Evolutionary conservation across 2,113 vertebrate species (phyloP).

Genomic region (Mormyrus iriodes): DNA sequence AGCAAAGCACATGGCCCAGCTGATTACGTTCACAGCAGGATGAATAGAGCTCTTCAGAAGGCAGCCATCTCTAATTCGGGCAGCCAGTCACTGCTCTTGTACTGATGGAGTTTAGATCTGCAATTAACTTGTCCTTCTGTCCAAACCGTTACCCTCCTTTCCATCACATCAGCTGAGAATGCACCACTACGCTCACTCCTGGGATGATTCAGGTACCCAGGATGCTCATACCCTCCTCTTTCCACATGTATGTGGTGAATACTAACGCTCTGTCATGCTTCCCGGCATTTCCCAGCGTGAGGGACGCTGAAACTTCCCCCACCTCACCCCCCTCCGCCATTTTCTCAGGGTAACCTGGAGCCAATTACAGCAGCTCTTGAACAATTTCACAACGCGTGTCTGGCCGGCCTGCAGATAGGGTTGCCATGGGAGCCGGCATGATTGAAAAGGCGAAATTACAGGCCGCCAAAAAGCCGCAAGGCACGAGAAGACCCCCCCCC

Average conservation of each 20-base stretch:
- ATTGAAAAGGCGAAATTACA: slow-evolving; percentile 48
- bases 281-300: neutral
- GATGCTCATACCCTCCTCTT: neutral
- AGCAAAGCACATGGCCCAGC: neutral
- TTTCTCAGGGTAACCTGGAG: slow-evolving; percentile 34
- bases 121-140: neutral
- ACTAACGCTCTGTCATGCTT: neutral
- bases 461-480: slow-evolving; percentile 38
- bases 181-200: neutral
- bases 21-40: neutral
- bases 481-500: neutral
- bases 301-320: neutral
- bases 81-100: neutral
- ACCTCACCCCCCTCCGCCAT: neutral
- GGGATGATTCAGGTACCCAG: neutral
- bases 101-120: neutral
- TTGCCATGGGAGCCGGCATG: slow-evolving; percentile 44
- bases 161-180: neutral
- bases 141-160: neutral
- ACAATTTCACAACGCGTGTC: slow-evolving; percentile 40
- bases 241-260: neutral
- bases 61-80: neutral
- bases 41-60: neutral
- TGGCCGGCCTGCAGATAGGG: slow-evolving; percentile 46
- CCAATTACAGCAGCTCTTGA: slow-evolving; percentile 42